phyloP scores from a whole-genome alignment of 1,140 invertebrate species.

The Drosophila paulistorum region DNA sequence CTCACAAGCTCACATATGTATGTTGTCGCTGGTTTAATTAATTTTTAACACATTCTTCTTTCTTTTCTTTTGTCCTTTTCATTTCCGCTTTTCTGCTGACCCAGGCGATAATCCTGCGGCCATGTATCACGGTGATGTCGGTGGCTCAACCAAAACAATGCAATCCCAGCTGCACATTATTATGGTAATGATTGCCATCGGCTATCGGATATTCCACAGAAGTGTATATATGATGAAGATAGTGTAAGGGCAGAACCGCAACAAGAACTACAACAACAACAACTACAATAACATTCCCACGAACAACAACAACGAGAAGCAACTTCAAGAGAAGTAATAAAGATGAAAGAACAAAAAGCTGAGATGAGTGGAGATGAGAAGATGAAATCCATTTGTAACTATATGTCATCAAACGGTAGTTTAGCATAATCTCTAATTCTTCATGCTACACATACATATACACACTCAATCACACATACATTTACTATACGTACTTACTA shows the following conservation, averaged over 20 bases:
- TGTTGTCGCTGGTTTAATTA: slow-evolving; percentile 62
- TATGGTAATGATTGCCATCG: slow-evolving; percentile 73
- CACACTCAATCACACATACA: too few relatives aligned
- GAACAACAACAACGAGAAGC: not conserved
- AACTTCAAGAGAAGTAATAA: not conserved
- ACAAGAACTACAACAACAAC: not conserved
- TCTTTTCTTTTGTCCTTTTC: slow-evolving; percentile 6
- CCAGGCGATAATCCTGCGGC: slow-evolving; percentile 86
- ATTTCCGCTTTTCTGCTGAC: slow-evolving; percentile 31
- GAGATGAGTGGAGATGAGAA: not conserved
- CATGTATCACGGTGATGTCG: slow-evolving; percentile 85
- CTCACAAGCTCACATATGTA: not conserved
- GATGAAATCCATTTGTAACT: slow-evolving; percentile 57
- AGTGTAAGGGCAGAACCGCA: slow-evolving; percentile 44
- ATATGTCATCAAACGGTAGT: slow-evolving; percentile 52
- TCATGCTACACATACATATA: not conserved
- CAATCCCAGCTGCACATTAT: slow-evolving; percentile 75
- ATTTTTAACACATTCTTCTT: slow-evolving; percentile 54
- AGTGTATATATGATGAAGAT: slow-evolving; percentile 75
- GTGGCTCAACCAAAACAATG: slow-evolving; percentile 83
- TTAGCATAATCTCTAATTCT: slow-evolving; percentile 17
- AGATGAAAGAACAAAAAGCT: not conserved
- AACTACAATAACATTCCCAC: not conserved
- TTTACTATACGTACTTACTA: slow-evolving; percentile 4
- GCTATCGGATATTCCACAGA: slow-evolving; percentile 79